phyloP scores from a whole-genome alignment of 2,888 invertebrate species.

The Xestia rhomboidea region DNA sequence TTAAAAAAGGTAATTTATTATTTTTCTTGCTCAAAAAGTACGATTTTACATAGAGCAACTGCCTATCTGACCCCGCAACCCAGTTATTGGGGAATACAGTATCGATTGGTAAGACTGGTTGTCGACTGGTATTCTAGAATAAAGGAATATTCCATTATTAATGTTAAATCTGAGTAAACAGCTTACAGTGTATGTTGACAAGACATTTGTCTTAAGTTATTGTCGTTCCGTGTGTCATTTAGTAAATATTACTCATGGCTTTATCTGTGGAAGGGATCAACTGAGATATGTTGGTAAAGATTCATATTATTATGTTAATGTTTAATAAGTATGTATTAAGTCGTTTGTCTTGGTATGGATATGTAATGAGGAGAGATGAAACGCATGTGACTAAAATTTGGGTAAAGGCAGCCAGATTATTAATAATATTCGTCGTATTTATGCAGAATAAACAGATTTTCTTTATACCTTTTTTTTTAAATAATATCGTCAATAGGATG shows the following conservation, averaged over 20 bases:
- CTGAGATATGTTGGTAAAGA: conserved; percentile 2
- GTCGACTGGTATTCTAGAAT: background rate
- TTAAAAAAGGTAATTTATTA: too few relatives aligned
- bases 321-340: background rate
- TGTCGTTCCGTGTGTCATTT: background rate
- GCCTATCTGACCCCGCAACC: background rate
- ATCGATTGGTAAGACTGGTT: background rate
- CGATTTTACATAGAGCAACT: too few relatives aligned
- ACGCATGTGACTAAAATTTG: background rate
- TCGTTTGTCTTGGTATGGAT: too few relatives aligned
- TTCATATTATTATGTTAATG: background rate
- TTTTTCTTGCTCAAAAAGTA: too few relatives aligned
- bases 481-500: background rate
- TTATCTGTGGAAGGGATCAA: conserved; percentile 9
- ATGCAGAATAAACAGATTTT: background rate
- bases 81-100: background rate
- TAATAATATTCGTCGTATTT: background rate
- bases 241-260: conserved; percentile 2
- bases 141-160: background rate
- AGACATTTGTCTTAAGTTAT: background rate
- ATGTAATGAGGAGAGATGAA: too few relatives aligned
- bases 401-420: too few relatives aligned
- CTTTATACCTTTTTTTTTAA: background rate
- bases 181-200: background rate
- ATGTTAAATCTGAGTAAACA: background rate